phyloP scores from a whole-genome alignment of 2,797 vertebrate genomes.

The Aeoliscus strigatus region DNA sequence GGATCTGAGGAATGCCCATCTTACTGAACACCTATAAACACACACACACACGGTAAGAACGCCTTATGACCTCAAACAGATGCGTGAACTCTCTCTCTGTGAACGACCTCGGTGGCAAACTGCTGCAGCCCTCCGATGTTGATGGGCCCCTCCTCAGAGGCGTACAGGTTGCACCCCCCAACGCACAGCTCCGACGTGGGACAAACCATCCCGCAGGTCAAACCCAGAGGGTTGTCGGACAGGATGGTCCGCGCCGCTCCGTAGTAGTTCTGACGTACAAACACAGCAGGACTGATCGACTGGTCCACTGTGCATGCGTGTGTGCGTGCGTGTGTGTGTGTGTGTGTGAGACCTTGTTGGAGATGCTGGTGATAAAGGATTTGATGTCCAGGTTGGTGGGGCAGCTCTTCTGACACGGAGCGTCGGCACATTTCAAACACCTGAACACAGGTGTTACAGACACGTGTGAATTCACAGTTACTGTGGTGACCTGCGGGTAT shows the following conservation, averaged over 20 bases:
- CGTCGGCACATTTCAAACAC: conserved; percentile 92
- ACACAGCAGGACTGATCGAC: no score
- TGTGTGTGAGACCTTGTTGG: conserved; percentile 84
- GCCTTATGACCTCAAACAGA: background rate
- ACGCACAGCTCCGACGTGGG: conserved; percentile 96
- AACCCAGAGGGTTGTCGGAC: conserved; percentile 93
- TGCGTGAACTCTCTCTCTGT: no score
- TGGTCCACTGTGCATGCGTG: no score
- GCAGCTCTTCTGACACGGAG: conserved; percentile 96
- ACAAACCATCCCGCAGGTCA: conserved; percentile 93
- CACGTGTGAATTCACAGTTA: no score
- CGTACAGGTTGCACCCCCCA: conserved; percentile 91
- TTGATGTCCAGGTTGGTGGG: conserved; percentile 94
- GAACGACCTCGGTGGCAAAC: conserved; percentile 87
- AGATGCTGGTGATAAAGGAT: conserved; percentile 91
- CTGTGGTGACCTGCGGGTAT: no score
- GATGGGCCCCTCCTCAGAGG: conserved; percentile 91
- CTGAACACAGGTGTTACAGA: conserved; percentile 61
- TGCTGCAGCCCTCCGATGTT: conserved; percentile 95
- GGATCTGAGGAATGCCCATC: conserved; percentile 89
- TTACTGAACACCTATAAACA: conserved; percentile 84
- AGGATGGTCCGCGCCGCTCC: conserved; percentile 88
- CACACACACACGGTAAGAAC: background rate
- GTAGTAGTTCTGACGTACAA: conserved; percentile 74
- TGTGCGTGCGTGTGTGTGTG: no score